phyloP scores from a whole-genome alignment of 2,888 invertebrate species.

The Drosophila ustulata region DNA sequence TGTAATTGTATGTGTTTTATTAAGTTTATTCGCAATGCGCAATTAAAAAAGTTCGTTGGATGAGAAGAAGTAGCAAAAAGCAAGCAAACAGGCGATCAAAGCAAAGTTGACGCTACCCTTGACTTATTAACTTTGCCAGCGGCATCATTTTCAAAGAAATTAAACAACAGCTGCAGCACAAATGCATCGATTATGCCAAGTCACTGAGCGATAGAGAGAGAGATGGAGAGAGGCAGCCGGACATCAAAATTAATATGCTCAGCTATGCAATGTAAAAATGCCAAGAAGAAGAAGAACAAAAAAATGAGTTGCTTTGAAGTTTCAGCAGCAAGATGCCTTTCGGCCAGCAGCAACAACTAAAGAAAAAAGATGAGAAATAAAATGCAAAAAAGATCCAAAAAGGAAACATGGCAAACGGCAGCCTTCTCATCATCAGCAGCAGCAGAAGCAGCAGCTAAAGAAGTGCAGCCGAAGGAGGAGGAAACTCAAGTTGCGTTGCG shows the following conservation, averaged over 20 bases:
- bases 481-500: constrained; percentile 48
- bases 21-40: neutral
- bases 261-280: constrained; percentile 65
- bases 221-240: constrained; percentile 16
- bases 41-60: constrained; percentile 20
- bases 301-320: constrained; percentile 68
- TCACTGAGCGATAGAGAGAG: constrained; percentile 34
- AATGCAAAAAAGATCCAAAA: constrained; percentile 12
- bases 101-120: constrained; percentile 47
- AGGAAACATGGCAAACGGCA: constrained; percentile 39
- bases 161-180: constrained; percentile 50
- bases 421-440: constrained; percentile 35
- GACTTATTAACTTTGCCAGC: constrained; percentile 64
- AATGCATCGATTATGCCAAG: constrained; percentile 73
- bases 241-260: constrained; percentile 71
- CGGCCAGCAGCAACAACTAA: constrained; percentile 26
- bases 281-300: constrained; percentile 27
- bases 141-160: constrained; percentile 66
- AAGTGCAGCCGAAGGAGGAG: constrained; percentile 28
- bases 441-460: constrained; percentile 19
- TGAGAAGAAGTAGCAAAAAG: constrained; percentile 20
- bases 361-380: constrained; percentile 7
- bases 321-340: constrained; percentile 41
- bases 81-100: constrained; percentile 52
- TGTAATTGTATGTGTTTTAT: constrained; percentile 4